phyloP scores from a whole-genome alignment of 1,140 invertebrate genomes.

The Drosophila nebulosa region DNA sequence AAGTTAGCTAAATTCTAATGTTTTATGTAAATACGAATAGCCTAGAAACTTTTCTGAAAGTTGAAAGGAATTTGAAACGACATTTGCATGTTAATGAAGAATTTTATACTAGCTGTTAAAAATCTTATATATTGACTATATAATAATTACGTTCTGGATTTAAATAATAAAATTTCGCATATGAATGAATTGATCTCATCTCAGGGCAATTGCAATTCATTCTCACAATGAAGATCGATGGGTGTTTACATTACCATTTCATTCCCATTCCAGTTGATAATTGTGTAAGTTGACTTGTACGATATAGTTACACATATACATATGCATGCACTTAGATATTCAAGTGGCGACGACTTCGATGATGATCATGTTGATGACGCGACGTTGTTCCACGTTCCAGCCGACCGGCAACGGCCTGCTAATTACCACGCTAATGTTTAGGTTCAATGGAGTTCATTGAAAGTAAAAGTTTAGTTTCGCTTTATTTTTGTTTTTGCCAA shows the following conservation, averaged over 20 bases:
- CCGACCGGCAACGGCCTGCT: conserved; percentile 69
- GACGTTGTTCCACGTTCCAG: conserved; percentile 45
- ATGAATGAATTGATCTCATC: not conserved
- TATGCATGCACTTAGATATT: conserved; percentile 44
- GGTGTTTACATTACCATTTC: conserved; percentile 3
- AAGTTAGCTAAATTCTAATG: no score
- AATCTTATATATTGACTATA: not conserved
- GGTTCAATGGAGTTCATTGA: conserved; percentile 78
- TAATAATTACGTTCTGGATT: not conserved
- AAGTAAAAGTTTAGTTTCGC: conserved; percentile 58
- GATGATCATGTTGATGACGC: not conserved
- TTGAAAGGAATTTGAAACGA: no score
- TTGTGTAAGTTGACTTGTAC: conserved; percentile 29
- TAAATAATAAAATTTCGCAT: not conserved
- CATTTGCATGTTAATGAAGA: no score
- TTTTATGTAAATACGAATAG: no score
- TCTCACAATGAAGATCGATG: conserved; percentile 21
- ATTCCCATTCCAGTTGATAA: conserved; percentile 36
- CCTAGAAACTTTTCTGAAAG: no score
- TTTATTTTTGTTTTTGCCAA: conserved; percentile 26
- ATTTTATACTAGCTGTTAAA: not conserved
- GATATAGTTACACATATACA: conserved; percentile 19
- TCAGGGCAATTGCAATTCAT: conserved; percentile 32
- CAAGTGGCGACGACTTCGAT: conserved; percentile 20
- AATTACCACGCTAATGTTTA: conserved; percentile 68